Conservation (phyloP, 2,888 invertebrate genomes). For the Drosophila setosimentum region DNA sequence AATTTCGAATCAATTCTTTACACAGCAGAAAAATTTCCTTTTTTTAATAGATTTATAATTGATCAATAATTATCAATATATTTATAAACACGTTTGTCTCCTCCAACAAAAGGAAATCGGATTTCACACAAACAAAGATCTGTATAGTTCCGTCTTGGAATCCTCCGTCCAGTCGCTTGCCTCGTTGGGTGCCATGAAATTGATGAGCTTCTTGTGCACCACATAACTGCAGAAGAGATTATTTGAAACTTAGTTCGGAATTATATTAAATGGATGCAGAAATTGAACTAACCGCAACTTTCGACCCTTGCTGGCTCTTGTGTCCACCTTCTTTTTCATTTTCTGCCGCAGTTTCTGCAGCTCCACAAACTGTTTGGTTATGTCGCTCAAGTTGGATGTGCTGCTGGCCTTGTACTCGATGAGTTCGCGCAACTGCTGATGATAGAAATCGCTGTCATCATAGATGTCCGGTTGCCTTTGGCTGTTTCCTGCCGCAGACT, state of each 20-base stretch:
- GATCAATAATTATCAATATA: constrained; percentile 13
- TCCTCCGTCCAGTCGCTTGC: constrained; percentile 90
- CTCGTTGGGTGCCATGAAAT: constrained; percentile 95
- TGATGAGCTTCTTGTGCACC: constrained; percentile 93
- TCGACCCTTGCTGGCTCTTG: constrained; percentile 96
- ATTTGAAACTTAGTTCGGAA: not conserved
- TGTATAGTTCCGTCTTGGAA: constrained; percentile 92
- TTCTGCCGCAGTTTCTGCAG: constrained; percentile 96
- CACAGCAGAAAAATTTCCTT: not conserved
- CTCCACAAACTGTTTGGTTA: constrained; percentile 96
- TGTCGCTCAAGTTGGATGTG: constrained; percentile 92
- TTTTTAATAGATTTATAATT: not conserved
- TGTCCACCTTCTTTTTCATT: constrained; percentile 97
- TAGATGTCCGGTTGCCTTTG: constrained; percentile 89
- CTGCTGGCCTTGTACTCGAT: constrained; percentile 96
- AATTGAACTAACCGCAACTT: constrained; percentile 88
- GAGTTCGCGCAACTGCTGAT: constrained; percentile 95
- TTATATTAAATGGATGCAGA: not conserved
- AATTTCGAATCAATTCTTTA: not conserved
- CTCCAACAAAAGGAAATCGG: not conserved
- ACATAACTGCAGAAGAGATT: constrained; percentile 86
- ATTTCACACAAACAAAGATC: constrained; percentile 89
- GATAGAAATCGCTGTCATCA: constrained; percentile 99
- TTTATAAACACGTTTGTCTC: not conserved
- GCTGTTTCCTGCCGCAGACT: not conserved